A percentile compares a stretch with the other conserved stretches of the same genome.
Evolutionary conservation across 2,888 invertebrate genomes (phyloP).

Genomic region (Crepidodera aurea): DNA sequence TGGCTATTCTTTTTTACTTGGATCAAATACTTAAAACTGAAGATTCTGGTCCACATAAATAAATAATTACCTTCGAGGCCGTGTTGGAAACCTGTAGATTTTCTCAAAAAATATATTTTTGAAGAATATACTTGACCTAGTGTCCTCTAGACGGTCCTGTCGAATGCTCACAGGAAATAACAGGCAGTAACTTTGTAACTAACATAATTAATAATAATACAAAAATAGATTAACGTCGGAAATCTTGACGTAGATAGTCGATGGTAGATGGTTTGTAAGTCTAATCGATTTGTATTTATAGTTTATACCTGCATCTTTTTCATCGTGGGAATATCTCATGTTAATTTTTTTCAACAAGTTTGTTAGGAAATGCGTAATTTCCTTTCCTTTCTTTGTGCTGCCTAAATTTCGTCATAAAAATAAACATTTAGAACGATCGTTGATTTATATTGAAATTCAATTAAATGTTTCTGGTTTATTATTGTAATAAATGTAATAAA

Average conservation of each 20-base stretch:
- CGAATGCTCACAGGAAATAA: conserved; percentile 25
- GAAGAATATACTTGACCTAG: neutral
- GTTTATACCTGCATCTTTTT: conserved; percentile 22
- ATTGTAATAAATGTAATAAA: too few relatives aligned
- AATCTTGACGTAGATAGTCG: conserved; percentile 27
- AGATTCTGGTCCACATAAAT: too few relatives aligned
- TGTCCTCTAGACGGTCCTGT: conserved; percentile 12
- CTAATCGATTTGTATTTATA: conserved; percentile 28
- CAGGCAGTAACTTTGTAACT: conserved; percentile 26
- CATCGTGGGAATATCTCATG: conserved; percentile 32
- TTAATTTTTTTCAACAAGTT: conserved; percentile 18
- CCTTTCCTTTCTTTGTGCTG: conserved; percentile 3
- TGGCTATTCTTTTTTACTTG: neutral
- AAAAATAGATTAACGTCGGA: conserved; percentile 29
- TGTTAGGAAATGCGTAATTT: conserved; percentile 22
- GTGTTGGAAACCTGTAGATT: too few relatives aligned
- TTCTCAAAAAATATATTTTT: neutral
- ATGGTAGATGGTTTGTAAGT: conserved; percentile 25
- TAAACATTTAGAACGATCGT: neutral
- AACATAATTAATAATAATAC: conserved; percentile 30
- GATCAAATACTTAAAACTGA: neutral
- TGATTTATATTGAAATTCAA: too few relatives aligned
- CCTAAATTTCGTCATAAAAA: neutral
- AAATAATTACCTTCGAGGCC: too few relatives aligned
- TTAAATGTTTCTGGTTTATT: too few relatives aligned